Evolutionary conservation across 2,888 invertebrate genomes (phyloP), one percentile per base, ranked within the genome.

Genomic region (Amblyjoppa proteus): DNA sequence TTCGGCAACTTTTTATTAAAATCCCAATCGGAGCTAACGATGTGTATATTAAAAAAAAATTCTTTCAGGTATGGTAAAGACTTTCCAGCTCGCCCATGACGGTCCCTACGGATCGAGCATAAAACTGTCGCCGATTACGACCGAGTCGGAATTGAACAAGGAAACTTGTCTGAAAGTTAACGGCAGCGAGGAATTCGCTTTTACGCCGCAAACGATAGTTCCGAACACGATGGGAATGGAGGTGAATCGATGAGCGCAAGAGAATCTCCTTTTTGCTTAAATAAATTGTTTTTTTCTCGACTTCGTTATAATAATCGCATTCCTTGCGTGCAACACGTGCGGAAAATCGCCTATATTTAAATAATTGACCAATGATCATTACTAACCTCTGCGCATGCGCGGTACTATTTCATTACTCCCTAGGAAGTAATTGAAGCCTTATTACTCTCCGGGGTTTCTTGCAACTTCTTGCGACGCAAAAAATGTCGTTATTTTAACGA

Each of bases 51-150:
- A 20, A 20, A 49, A 51, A n/a, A 16, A 51, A 61, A 45, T 31
- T 34, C 45, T 84, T 87, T 88, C 81, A 96, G 96, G 95, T 73
- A 97, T 98, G 97, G 98, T 98, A n/a, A 97, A 97, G 94, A 99
- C 98, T 0, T 98, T 97, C 91, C 98, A 98, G 94, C 93, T 98
- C 38, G 95, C 96, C 0, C 95, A 94, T 0, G 94, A 94, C 81
- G 96, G 96, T 4, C 92, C 95, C 0, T 97, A 95, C 91, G 98
- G 98, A 0, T 95, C 96, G 0, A 96, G 96, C 85, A 94, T 97
- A 38, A 98, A 98, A 95, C 91, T 99, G 69, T 98, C 98, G 0
- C 98, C 98, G 0, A 95, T 98, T 79, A 98, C 98, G 0, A 98
- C 97, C 0, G 97, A 97, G 90, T 94, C 95, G 0, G 95, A 96